A percentile compares a stretch with the other conserved stretches of the same genome.
Evolutionary conservation across 1,140 invertebrate genomes (phyloP).

Genomic region (Tribolium madens): DNA sequence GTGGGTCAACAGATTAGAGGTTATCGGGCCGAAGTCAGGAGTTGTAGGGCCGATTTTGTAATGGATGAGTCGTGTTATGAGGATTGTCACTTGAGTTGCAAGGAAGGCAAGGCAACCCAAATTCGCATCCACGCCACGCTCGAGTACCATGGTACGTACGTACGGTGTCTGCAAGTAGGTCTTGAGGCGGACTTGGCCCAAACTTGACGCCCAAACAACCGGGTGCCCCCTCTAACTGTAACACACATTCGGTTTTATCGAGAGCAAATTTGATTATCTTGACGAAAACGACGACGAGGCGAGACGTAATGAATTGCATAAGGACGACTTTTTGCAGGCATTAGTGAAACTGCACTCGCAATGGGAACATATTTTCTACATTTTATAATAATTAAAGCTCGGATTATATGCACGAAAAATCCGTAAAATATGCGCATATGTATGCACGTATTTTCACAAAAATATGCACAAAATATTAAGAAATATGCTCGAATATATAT

Average conservation of each 20-base stretch:
- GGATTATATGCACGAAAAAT: too few species aligned
- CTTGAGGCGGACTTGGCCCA: conserved; percentile 49
- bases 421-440: too few species aligned
- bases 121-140: conserved; percentile 22
- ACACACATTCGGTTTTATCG: conserved; percentile 44
- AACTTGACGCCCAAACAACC: conserved; percentile 46
- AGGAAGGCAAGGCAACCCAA: conserved; percentile 38
- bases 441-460: too few species aligned
- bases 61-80: conserved; percentile 23
- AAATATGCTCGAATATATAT: too few species aligned
- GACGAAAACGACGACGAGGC: conserved; percentile 3
- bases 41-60: conserved; percentile 12
- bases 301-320: conserved; percentile 43
- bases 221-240: conserved; percentile 43
- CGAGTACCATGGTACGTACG: conserved; percentile 31
- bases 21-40: conserved; percentile 16
- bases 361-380: not conserved
- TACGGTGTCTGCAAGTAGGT: conserved; percentile 48
- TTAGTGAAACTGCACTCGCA: conserved; percentile 15
- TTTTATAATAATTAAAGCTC: too few species aligned
- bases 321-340: conserved; percentile 20
- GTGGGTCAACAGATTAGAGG: conserved; percentile 47
- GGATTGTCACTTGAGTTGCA: conserved; percentile 1
- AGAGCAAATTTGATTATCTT: conserved; percentile 46
- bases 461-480: too few species aligned